These are phyloP conservation scores for Papilio aristodemus DNA, from an alignment of 1,140 invertebrate species.

Conservation along the genomic window DNA sequence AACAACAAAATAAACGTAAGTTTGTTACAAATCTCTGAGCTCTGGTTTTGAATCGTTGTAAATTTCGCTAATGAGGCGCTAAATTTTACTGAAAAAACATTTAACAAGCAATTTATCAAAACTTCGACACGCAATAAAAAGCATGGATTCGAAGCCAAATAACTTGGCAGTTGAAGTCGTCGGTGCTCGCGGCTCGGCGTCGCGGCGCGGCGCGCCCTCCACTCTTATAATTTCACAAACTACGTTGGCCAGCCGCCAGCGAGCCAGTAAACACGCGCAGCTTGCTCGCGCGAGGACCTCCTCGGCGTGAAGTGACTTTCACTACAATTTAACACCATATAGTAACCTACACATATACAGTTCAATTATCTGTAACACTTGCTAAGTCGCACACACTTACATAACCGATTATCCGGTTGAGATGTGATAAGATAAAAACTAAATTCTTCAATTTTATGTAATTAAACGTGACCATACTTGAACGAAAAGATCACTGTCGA, in stretches of 20 bases:
- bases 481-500: no score
- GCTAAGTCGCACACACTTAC: no score
- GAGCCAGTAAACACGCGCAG: no score
- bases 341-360: no score
- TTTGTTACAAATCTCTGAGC: neutral
- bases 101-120: constrained; percentile 24
- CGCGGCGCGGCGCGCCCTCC: neutral
- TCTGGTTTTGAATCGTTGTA: no score
- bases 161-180: constrained; percentile 15
- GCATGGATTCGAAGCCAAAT: constrained; percentile 17
- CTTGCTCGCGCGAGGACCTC: neutral
- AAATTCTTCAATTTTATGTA: no score
- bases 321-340: no score
- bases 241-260: neutral
- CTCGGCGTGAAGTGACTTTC: neutral
- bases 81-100: neutral
- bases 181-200: neutral
- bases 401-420: no score
- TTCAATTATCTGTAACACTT: no score
- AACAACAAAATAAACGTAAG: no score
- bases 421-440: no score
- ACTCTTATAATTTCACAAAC: constrained; percentile 12
- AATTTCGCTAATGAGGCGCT: neutral
- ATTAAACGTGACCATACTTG: no score
- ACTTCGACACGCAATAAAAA: constrained; percentile 23